Conservation (phyloP, 2,797 vertebrate species). For the Botia almorhae region DNA sequence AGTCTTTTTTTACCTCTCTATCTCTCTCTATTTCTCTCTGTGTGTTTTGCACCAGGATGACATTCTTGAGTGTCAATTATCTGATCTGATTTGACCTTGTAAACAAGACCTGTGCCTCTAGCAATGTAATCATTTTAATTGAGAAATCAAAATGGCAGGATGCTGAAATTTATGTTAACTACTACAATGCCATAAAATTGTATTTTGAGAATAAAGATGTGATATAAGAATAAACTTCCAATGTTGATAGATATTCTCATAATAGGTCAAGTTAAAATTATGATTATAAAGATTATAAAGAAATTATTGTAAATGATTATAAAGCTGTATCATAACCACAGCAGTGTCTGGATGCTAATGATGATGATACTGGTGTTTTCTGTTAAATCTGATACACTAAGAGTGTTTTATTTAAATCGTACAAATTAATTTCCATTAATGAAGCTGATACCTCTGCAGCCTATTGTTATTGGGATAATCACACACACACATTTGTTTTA, state of each 20-base stretch:
- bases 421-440: not conserved
- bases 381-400: not conserved
- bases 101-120: not conserved
- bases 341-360: not conserved
- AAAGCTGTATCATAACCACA: not conserved
- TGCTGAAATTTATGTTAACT: not conserved
- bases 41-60: not conserved
- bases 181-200: not conserved
- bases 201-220: not conserved
- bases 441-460: not conserved
- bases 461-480: not conserved
- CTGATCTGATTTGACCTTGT: not conserved
- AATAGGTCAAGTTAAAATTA: not conserved
- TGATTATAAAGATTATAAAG: not conserved
- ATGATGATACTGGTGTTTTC: not conserved
- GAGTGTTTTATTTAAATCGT: not conserved
- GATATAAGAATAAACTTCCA: not conserved
- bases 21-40: slow-evolving; percentile 34
- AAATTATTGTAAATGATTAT: not conserved
- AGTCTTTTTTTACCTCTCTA: slow-evolving; percentile 36
- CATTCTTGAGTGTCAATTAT: not conserved
- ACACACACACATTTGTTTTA: not conserved
- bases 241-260: not conserved
- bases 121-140: not conserved
- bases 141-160: not conserved